These are phyloP conservation scores for Papilio polyxenes DNA, from an alignment of 1,140 invertebrate species.

Conservation along the genomic window DNA sequence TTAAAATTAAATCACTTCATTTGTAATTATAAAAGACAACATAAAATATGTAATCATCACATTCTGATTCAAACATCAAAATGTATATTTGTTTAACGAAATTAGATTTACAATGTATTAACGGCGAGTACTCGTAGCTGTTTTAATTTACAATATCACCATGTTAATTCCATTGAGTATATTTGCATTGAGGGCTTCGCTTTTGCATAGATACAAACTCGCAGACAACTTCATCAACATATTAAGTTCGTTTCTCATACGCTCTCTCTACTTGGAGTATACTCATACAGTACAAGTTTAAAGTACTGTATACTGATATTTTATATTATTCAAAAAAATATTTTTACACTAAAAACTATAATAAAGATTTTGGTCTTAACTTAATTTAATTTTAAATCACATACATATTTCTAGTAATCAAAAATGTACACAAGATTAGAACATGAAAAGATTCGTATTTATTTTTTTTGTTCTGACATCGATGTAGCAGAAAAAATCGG, in stretches of 20 bases:
- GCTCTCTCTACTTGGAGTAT: not conserved
- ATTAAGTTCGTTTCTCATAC: constrained; percentile 43
- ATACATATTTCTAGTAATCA: no score
- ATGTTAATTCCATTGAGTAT: constrained; percentile 41
- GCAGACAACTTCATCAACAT: constrained; percentile 46
- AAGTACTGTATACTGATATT: no score
- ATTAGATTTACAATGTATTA: not conserved
- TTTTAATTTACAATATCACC: constrained; percentile 27
- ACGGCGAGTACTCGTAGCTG: not conserved
- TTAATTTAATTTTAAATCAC: no score
- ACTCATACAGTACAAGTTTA: not conserved
- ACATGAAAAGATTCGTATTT: no score
- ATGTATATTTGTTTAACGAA: constrained; percentile 3
- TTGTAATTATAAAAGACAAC: not conserved
- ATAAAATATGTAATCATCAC: not conserved
- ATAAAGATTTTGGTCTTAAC: no score
- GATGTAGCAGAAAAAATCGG: no score
- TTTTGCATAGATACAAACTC: constrained; percentile 53
- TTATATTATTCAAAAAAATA: no score
- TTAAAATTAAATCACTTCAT: not conserved
- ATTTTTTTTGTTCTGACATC: no score
- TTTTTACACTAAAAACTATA: no score
- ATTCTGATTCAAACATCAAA: not conserved
- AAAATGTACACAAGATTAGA: no score
- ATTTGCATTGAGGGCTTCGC: constrained; percentile 41